Percentiles rank a stretch among this genome's conserved stretches.
These are phyloP conservation scores for Podarcis lilfordi DNA, from an alignment of 2,797 vertebrate genomes.

Conservation along the genomic window DNA sequence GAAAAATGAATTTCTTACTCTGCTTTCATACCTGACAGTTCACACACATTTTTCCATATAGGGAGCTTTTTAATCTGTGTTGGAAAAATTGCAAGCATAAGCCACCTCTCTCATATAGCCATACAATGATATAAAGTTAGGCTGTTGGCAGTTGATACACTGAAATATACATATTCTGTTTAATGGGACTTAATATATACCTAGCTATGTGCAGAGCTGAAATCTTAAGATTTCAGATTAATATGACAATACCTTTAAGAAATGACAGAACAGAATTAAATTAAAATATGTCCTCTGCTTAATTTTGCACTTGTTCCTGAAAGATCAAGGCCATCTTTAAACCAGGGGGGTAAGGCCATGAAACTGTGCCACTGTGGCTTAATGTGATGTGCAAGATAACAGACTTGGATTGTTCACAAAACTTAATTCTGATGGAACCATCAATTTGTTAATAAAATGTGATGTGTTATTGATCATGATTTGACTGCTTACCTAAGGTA, in stretches of 20 bases:
- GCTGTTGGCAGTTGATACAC: background rate
- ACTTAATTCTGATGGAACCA: conserved; percentile 18
- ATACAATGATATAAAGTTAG: background rate
- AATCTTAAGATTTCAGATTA: background rate
- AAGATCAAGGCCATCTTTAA: conserved; percentile 27
- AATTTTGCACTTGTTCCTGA: conserved; percentile 3
- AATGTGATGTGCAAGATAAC: conserved; percentile 64
- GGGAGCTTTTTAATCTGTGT: background rate
- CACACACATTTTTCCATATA: background rate
- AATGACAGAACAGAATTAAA: background rate
- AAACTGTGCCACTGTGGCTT: conserved; percentile 16
- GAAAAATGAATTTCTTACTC: background rate
- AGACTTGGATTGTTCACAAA: conserved; percentile 31
- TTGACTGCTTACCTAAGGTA: conserved; percentile 53
- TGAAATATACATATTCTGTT: background rate
- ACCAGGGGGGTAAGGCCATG: conserved; percentile 9
- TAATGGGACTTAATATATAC: background rate
- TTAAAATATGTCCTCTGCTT: background rate
- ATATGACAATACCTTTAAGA: background rate
- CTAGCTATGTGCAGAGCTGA: background rate
- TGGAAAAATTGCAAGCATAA: background rate
- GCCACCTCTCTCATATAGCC: background rate
- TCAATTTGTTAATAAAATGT: conserved; percentile 47
- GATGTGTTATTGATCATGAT: conserved; percentile 31
- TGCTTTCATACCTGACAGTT: background rate